Base-by-base conservation (phyloP, 2,888 invertebrate genomes). In the Oeneis ivallda region DNA sequence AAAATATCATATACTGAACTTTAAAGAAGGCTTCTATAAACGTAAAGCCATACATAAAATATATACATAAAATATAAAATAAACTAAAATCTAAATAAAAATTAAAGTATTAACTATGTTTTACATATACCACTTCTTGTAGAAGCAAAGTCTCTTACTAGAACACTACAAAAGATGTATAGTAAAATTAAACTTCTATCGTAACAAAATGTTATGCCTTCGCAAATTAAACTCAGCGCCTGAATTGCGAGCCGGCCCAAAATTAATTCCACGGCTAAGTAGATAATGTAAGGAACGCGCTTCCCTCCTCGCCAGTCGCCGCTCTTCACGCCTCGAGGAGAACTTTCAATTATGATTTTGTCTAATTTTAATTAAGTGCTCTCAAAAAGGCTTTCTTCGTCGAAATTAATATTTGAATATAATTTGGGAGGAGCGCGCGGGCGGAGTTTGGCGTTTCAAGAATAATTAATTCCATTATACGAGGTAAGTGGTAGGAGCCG, bases 391-490 rank as follows among this genome's bases (percentile, higher is more conserved):
- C 89, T 88, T 91, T 86, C 90, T 87, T 84, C 87, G 86, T 83
- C 84, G 87, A 90, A 92, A 92, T 92, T 92, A 92, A 91, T 92
- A 92, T 92, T 92, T 91, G 89, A 91, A 90, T 91, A 90, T 91
- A 92, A 92, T 90, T 92, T 91, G 81, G 89, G 92, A 82, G 85
- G 91, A 86, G 82, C 92, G 87, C 82, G 89, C 88, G 81, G 92
- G 88, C 87, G 87, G 86, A 92, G 86, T 89, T 93, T 89, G 89
- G 92, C 79, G 93, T 84, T 81, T 87, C 84, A 86, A 79, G 85
- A 91, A 89, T 91, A 90, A 92, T 91, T 90, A 91, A 90, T 91
- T 90, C 87, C 80, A 89, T 91, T 91, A 88, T 85, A 79, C 82
- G 56, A 83, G 83, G 83, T 82, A 85, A 87, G 87, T 87, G 85